Conservation (phyloP, 2,888 invertebrate genomes). For the Charanyca ferruginea region DNA sequence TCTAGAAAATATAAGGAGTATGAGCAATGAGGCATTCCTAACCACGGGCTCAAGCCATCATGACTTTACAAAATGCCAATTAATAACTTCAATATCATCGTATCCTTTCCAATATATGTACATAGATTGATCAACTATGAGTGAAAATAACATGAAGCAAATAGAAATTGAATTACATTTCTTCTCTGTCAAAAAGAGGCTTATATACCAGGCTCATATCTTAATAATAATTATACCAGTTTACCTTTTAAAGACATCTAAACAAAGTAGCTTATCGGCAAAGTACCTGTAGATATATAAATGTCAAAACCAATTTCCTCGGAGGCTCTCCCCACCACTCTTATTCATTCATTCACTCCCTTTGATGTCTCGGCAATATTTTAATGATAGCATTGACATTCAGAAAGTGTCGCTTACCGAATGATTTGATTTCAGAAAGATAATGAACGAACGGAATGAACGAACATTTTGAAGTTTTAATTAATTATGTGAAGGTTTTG, state of each 20-base stretch:
- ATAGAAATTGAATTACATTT: background rate
- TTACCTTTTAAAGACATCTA: conserved; percentile 34
- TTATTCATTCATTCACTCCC: conserved; percentile 70
- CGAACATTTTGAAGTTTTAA: conserved; percentile 60
- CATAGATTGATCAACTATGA: too few species aligned
- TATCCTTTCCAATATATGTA: too few species aligned
- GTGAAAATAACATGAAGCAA: background rate
- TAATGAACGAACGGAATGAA: conserved; percentile 69
- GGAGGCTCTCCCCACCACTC: conserved; percentile 38
- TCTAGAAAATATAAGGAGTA: too few species aligned
- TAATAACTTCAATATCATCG: too few species aligned
- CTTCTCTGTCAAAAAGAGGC: background rate
- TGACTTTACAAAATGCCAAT: too few species aligned
- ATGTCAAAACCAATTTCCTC: conserved; percentile 50
- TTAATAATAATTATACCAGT: conserved; percentile 10
- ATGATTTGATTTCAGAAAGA: conserved; percentile 76
- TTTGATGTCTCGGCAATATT: conserved; percentile 76
- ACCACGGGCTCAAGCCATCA: too few species aligned
- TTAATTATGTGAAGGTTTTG: conserved; percentile 57
- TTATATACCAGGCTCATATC: background rate
- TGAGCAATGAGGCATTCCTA: too few species aligned
- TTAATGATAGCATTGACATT: conserved; percentile 80
- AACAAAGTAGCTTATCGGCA: conserved; percentile 41
- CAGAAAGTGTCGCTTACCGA: conserved; percentile 72
- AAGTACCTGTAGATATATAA: conserved; percentile 28